These are phyloP conservation scores for Nomada fucata DNA, from an alignment of 2,888 invertebrate species.

Conservation along the genomic window DNA sequence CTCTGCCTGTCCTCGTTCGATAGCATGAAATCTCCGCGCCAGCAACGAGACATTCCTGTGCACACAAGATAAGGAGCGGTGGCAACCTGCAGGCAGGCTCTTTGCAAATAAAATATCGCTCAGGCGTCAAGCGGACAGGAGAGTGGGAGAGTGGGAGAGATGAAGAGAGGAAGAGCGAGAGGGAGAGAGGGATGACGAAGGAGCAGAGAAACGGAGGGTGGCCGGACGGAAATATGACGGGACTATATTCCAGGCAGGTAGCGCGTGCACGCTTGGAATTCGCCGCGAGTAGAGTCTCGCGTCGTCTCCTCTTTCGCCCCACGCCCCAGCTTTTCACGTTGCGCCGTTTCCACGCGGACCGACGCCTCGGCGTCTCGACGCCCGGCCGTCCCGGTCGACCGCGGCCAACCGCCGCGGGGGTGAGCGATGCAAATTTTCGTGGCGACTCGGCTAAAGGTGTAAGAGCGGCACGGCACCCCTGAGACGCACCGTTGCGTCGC, in stretches of 20 bases:
- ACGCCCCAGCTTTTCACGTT: neutral
- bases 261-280: conserved; percentile 70
- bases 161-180: conserved; percentile 25
- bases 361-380: conserved; percentile 26
- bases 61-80: conserved; percentile 77
- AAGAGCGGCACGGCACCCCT: conserved; percentile 42
- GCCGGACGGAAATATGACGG: conserved; percentile 69
- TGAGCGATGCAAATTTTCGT: conserved; percentile 48
- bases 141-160: conserved; percentile 15
- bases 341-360: conserved; percentile 35
- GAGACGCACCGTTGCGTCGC: conserved; percentile 8
- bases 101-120: conserved; percentile 80
- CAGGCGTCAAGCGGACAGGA: conserved; percentile 56
- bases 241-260: conserved; percentile 76
- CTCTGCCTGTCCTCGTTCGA: conserved; percentile 24
- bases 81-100: conserved; percentile 67
- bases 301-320: conserved; percentile 7
- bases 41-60: conserved; percentile 75
- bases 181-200: conserved; percentile 15
- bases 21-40: conserved; percentile 58
- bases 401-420: conserved; percentile 7
- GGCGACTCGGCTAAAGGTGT: conserved; percentile 22
- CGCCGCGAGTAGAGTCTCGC: conserved; percentile 65
- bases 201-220: conserved; percentile 36
- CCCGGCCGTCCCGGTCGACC: conserved; percentile 12